Percentiles rank a stretch among this genome's conserved stretches.
These are phyloP conservation scores for Luffia ferchaultella DNA, from an alignment of 2,888 invertebrate genomes.

Conservation along the genomic window DNA sequence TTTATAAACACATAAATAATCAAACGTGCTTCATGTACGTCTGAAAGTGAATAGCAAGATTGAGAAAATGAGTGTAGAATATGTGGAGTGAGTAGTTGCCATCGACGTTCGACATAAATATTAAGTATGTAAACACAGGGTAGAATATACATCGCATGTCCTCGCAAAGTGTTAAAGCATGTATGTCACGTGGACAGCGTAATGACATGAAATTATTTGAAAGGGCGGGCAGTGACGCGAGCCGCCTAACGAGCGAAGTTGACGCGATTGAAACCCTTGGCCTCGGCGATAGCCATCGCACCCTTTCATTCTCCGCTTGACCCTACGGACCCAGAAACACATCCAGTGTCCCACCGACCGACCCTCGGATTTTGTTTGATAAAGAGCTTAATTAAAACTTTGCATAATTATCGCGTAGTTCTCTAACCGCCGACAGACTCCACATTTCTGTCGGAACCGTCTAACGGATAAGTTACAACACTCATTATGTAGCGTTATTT, in stretches of 20 bases:
- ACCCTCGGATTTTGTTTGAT: constrained; percentile 29
- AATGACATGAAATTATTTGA: constrained; percentile 32
- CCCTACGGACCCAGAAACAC: constrained; percentile 18
- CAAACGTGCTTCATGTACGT: too few relatives aligned
- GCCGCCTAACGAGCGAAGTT: constrained; percentile 45
- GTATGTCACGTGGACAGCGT: not conserved
- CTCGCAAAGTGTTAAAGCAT: not conserved
- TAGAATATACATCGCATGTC: too few relatives aligned
- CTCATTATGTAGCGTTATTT: not conserved
- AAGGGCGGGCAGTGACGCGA: constrained; percentile 34
- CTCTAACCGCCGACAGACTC: not conserved
- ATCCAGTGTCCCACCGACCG: constrained; percentile 14
- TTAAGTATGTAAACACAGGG: too few relatives aligned
- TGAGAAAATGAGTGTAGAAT: too few relatives aligned
- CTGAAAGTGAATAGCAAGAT: too few relatives aligned
- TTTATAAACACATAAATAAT: too few relatives aligned
- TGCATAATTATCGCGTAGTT: constrained; percentile 13
- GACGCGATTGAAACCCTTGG: constrained; percentile 47
- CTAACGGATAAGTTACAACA: not conserved
- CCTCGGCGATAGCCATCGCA: constrained; percentile 40
- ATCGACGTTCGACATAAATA: too few relatives aligned
- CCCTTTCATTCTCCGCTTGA: constrained; percentile 39
- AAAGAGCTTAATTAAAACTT: constrained; percentile 51
- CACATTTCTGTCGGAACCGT: not conserved
- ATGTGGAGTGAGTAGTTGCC: too few relatives aligned